phyloP scores from a whole-genome alignment of 2,797 vertebrate species.

The Gallinago solitaria region DNA sequence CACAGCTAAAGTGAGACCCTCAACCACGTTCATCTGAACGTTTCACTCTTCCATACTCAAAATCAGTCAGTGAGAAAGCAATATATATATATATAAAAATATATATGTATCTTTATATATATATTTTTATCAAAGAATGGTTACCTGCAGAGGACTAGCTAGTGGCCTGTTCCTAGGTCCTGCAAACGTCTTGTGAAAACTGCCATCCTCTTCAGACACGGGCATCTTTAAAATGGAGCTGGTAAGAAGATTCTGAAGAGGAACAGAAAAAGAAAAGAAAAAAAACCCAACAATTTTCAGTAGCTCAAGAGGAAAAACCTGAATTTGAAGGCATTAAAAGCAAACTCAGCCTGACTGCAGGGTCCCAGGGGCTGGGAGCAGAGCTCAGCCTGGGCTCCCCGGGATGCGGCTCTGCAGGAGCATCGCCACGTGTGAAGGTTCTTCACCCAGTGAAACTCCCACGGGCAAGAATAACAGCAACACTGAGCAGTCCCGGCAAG shows the following conservation, averaged over 20 bases:
- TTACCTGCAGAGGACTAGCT: conserved; percentile 80
- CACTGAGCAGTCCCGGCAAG: not conserved
- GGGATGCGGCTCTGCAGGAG: not conserved
- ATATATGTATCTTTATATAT: not conserved
- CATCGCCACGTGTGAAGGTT: not conserved
- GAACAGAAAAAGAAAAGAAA: not conserved
- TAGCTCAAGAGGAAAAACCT: not conserved
- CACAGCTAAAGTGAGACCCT: not conserved
- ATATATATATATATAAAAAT: not conserved
- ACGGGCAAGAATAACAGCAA: not conserved
- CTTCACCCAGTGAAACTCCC: not conserved
- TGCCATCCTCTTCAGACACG: conserved; percentile 85
- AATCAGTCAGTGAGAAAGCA: not conserved
- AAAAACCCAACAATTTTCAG: not conserved
- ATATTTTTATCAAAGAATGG: not conserved
- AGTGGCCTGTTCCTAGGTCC: conserved; percentile 86
- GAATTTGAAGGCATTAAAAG: not conserved
- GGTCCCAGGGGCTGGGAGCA: not conserved
- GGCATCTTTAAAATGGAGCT: conserved; percentile 90
- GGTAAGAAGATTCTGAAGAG: conserved; percentile 89
- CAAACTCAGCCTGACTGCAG: not conserved
- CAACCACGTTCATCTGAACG: not conserved
- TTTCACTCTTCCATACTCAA: not conserved
- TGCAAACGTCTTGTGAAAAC: conserved; percentile 86
- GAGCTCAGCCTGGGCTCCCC: not conserved